Evolutionary conservation across 2,797 vertebrate species (phyloP).

Genomic region (Glossophaga mutica): DNA sequence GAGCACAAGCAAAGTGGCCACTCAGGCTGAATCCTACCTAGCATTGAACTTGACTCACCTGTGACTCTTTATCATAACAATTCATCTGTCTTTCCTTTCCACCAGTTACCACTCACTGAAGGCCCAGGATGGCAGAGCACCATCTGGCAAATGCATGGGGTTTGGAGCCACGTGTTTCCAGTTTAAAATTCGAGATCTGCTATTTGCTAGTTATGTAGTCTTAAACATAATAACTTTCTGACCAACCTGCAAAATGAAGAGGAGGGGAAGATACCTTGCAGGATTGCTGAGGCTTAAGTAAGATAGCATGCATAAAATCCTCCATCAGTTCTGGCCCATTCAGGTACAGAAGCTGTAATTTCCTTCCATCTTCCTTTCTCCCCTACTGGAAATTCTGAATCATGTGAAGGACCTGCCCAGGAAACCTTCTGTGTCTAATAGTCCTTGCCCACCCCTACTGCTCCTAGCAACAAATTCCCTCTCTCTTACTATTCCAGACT

Average conservation of each 20-base stretch:
- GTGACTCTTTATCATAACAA: background rate
- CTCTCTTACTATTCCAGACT: background rate
- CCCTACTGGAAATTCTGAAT: background rate
- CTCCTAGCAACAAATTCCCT: background rate
- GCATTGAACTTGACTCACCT: background rate
- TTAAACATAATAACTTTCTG: background rate
- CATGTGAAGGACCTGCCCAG: fast-evolving
- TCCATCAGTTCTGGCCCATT: background rate
- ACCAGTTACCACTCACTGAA: background rate
- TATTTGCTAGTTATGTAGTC: background rate
- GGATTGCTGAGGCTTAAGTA: background rate
- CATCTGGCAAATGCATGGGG: background rate
- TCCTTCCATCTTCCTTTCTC: background rate
- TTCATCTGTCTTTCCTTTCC: background rate
- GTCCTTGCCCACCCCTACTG: background rate
- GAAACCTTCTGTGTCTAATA: background rate
- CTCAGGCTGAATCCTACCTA: background rate
- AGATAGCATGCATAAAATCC: background rate
- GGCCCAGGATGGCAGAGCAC: background rate
- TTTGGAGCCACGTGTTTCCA: background rate
- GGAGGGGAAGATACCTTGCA: background rate
- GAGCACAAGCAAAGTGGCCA: background rate
- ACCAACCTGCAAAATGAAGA: background rate
- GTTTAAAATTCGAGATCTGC: background rate
- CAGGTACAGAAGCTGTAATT: background rate